Evolutionary conservation across 2,113 vertebrate genomes (phyloP), one percentile per base, ranked within the genome.

Genomic region (Hypocryptadius cinnamomeus): DNA sequence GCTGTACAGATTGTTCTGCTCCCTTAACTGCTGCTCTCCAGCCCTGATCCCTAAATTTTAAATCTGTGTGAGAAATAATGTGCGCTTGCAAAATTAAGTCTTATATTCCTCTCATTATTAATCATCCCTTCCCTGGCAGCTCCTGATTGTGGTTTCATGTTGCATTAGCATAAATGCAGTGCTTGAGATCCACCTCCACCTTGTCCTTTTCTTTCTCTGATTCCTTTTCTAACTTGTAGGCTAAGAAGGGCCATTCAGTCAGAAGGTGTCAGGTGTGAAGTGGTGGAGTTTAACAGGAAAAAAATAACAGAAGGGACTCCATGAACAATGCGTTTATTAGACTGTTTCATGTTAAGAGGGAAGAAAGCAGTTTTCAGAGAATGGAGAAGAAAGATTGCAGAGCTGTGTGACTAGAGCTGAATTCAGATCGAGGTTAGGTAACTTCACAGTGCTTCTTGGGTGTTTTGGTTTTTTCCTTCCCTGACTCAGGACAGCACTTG

Each of bases 61-160:
- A 94, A 83, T 83, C 76, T 85, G 45, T 71, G 56, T 82, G 80
- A 95, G 82, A 83, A 90, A 91, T 91, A 95, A 91, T 6, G 50
- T 47, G 64, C 3, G 2, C 76, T 59, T 94, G 65, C 1, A 13
- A 95, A 94, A 96, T 96, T 93, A 96, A 95, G 82, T 31, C 90
- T 83, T 88, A 51, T 66, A 93, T 87, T 88, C 54, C 35, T 47
- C 76, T 90, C 5, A 5, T 85, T 92, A 88, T 95, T 93, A 95
- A 95, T 93, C 94, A 95, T 77, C 21, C 61, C 66, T 89, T 94
- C 79, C 76, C 74, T 79, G 87, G 45, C 57, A 87, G 90, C 23
- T 87, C 63, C 68, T 96, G 92, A 94, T 96, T 95, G 68, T 94
- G 65, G 57, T 25, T 87, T 57, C n/a, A 37, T 45, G 40, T 63